Evolutionary conservation across 2,888 invertebrate genomes (phyloP).

Genomic region (Alsophila aescularia): DNA sequence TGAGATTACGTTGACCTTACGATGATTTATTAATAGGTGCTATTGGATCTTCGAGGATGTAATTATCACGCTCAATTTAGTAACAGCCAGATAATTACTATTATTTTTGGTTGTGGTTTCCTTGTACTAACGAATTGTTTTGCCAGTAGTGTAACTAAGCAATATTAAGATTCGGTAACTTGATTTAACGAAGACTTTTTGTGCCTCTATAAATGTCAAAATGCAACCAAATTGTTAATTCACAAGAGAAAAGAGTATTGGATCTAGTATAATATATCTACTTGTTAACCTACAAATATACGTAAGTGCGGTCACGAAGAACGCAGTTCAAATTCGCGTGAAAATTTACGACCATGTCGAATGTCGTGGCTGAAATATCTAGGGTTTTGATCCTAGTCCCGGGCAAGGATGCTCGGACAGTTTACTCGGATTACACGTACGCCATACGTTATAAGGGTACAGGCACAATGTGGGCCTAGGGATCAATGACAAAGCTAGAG

Average conservation of each 20-base stretch:
- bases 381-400: slow-evolving; percentile 46
- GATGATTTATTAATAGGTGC: slow-evolving; percentile 36
- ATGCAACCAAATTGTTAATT: not conserved
- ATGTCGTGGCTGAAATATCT: slow-evolving; percentile 59
- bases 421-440: slow-evolving; percentile 46
- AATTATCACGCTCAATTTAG: slow-evolving; percentile 23
- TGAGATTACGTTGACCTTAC: slow-evolving; percentile 38
- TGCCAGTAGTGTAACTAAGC: not conserved
- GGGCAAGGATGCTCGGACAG: slow-evolving; percentile 36
- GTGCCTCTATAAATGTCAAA: not conserved
- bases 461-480: slow-evolving; percentile 23
- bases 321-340: slow-evolving; percentile 62
- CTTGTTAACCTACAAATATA: slow-evolving; percentile 56
- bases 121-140: not conserved
- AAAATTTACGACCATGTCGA: slow-evolving; percentile 69
- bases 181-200: not conserved
- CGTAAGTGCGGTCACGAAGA: slow-evolving; percentile 40
- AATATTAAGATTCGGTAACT: not conserved
- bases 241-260: not conserved
- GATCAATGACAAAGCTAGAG: not conserved
- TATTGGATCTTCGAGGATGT: slow-evolving; percentile 24
- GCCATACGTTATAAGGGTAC: slow-evolving; percentile 25
- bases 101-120: slow-evolving; percentile 16
- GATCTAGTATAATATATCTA: slow-evolving; percentile 37
- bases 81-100: slow-evolving; percentile 14